These are phyloP conservation scores for Amphiprion ocellaris DNA, from an alignment of 2,113 vertebrate species.

Conservation along the genomic window DNA sequence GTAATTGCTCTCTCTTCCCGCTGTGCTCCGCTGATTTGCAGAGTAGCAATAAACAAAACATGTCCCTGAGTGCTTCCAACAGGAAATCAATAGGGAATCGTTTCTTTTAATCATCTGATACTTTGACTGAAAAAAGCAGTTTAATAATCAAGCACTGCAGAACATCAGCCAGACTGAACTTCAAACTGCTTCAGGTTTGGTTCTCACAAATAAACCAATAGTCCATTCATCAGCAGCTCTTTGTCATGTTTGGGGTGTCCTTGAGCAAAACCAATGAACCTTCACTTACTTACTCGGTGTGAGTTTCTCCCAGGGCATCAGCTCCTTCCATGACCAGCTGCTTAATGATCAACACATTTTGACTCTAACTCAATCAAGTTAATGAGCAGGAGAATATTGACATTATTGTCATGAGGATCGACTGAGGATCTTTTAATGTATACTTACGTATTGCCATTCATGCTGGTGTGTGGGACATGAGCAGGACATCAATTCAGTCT, in stretches of 20 bases:
- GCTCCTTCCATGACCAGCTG: background rate
- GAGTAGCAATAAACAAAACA: slow-evolving; percentile 78
- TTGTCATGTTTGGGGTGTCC: slow-evolving; percentile 32
- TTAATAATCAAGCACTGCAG: slow-evolving; percentile 21
- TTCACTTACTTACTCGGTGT: background rate
- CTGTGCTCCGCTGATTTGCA: slow-evolving; percentile 66
- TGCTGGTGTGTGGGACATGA: background rate
- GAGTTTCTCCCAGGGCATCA: slow-evolving; percentile 1
- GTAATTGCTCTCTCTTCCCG: slow-evolving; percentile 73
- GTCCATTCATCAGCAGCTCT: slow-evolving; percentile 27
- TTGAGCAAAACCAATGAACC: slow-evolving; percentile 22
- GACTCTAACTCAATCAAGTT: slow-evolving; percentile 19
- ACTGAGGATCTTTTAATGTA: background rate
- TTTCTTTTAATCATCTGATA: slow-evolving; percentile 74
- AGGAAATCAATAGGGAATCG: slow-evolving; percentile 68
- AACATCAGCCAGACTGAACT: background rate
- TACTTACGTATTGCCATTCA: background rate
- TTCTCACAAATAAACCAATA: slow-evolving; percentile 25
- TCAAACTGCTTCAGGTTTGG: slow-evolving; percentile 27
- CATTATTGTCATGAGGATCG: background rate
- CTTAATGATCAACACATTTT: background rate
- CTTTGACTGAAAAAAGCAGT: slow-evolving; percentile 38
- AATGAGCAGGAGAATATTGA: slow-evolving; percentile 13
- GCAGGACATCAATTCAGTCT: background rate
- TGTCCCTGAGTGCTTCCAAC: slow-evolving; percentile 61